Conservation (phyloP, 2,888 invertebrate genomes). For the Harmothoe impar region DNA sequence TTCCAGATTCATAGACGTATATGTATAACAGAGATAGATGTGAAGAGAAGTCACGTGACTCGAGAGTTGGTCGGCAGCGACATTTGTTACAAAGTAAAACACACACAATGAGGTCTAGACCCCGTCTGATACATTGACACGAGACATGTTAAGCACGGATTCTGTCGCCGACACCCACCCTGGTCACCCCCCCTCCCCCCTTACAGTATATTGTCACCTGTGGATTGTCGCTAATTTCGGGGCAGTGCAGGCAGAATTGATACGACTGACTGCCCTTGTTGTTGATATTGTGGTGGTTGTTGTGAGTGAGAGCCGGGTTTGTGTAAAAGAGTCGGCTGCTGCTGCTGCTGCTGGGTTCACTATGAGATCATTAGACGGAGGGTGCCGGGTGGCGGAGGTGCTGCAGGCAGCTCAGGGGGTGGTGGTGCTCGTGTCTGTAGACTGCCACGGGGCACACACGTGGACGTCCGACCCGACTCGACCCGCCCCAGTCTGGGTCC, state of each 20-base stretch:
- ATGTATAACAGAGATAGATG: not conserved
- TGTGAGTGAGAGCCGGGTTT: not conserved
- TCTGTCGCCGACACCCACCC: not conserved
- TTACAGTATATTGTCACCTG: not conserved
- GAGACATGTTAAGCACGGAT: constrained; percentile 34
- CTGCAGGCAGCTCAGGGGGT: no score
- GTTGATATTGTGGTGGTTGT: not conserved
- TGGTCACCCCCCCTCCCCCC: not conserved
- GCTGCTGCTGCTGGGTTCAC: constrained; percentile 12
- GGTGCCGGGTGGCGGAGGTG: no score
- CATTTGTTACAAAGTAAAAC: not conserved
- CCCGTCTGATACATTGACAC: not conserved
- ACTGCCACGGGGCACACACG: no score
- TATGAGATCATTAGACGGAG: no score
- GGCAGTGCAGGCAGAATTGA: not conserved
- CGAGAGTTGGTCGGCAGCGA: constrained; percentile 35
- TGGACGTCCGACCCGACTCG: no score
- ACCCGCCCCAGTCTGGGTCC: not conserved
- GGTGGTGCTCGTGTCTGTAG: no score
- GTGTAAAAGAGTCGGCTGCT: not conserved
- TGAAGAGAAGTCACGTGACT: constrained; percentile 52
- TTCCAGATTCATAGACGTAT: constrained; percentile 9
- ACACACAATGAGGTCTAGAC: constrained; percentile 22
- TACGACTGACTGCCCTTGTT: not conserved
- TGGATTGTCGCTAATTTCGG: not conserved